Evolutionary conservation across 2,888 invertebrate species (phyloP), one percentile per base, ranked within the genome.

Genomic region (Acanthosepion pharaonis): DNA sequence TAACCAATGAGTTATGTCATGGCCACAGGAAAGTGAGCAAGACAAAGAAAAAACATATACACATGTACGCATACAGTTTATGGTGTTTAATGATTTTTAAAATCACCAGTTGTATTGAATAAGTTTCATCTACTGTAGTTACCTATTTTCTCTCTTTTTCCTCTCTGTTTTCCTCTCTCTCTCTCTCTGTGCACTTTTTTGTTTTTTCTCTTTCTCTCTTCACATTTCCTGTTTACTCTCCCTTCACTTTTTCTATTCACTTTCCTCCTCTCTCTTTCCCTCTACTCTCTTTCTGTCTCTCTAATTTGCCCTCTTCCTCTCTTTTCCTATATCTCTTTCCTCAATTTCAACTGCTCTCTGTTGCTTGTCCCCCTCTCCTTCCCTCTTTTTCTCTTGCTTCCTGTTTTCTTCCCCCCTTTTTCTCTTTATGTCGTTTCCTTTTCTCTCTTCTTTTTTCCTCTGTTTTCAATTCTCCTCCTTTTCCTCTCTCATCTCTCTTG

Each of bases 291-390:
- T 33, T 59, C 55, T 53, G 1, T 53, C 92, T 55, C 28, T n/a
- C 94, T 92, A 92, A 51, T 48, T 94, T 91, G 18, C 94, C 92
- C 92, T 55, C 92, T 94, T 51, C 51, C n/a, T 94, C 94, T 94
- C 53, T 91, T 91, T 53, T 53, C 51, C 51, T 91, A 28, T 91
- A 28, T 92, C 94, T 91, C 53, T 91, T 53, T 51, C 94, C 42
- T 42, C 42, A 42, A 42, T 42, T 42, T 42, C 42, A 42, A 42
- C 42, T 42, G 2, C 42, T 42, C 42, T 42, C 42, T 33, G 42
- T 42, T 42, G 42, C 3, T 2, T 3, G 42, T 42, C 42, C 92
- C 91, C 51, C 92, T 94, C 94, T 94, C 94, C 92, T n/a, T 92
- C 49, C 48, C 94, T 91, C 92, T 94, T 53, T 94, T 51, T 91